Base-by-base conservation (phyloP, 2,888 invertebrate species). In the Parnassius mnemosyne region DNA sequence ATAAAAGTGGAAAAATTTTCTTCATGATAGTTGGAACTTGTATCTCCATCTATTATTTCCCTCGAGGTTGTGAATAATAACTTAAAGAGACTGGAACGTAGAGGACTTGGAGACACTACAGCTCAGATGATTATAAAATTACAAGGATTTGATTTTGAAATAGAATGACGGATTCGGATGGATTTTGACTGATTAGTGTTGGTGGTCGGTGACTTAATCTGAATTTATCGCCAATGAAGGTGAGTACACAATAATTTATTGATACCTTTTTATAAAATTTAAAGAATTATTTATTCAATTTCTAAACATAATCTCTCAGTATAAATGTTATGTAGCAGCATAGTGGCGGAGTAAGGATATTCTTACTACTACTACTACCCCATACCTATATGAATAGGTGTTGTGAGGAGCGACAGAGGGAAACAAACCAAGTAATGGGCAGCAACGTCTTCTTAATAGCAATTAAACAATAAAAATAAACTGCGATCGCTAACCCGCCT, bases 11-110 rank as follows among this genome's bases (percentile, higher is more conserved):
- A 77, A 53, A 43, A 47, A 42, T 50, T n/a, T 10, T 61, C 41
- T 53, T 34, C 20, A 77, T 77, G 78, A 69, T 68, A 68, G 70
- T 77, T 72, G 76, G 73, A 75, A 78, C 75, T 79, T 72, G 75
- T 70, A 77, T 80, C 76, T 73, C 69, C 75, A 16, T 76, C 75
- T 76, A 73, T 84, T 81, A 85, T 87, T 87, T 87, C 84, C 84
- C 84, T 72, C 66, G 87, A 82, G 90, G 88, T 90, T 89, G 89
- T 89, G 89, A 87, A 80, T 83, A 78, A 75, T 80, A 81, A 78
- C 78, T 82, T 85, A 85, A 82, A 81, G 75, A 77, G 77, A 84
- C 80, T 80, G 77, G 72, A 76, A 72, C 73, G 69, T 78, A 79
- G 80, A 83, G 34, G 34, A 84, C 83, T 85, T 79, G 76, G 72